Evolutionary conservation across 2,888 invertebrate genomes (phyloP), one percentile per base, ranked within the genome.

Genomic region (Nineta flava): DNA sequence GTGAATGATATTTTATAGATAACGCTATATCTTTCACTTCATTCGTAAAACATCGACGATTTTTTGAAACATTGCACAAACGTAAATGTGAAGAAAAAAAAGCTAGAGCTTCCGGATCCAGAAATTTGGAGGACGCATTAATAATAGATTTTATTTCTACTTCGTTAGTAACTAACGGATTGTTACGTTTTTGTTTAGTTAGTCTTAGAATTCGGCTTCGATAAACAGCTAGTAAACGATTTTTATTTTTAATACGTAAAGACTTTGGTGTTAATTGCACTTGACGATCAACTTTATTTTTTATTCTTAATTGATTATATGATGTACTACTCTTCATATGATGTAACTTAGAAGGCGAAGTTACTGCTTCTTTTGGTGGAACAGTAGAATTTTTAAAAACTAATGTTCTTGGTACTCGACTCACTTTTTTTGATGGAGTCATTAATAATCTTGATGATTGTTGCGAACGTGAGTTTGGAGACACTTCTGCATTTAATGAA

Each of bases 1-100:
- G 38, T 38, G 38, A 38, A 38, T 38, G 38, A 38, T 38, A 38
- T 38, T 38, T 38, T 38, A 38, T 38, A 38, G 38, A 38, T 38
- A 38, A 38, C 15, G 38, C 38, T 38, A 38, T 38, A 15, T 38
- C 38, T 38, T 38, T 38, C 38, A 38, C 38, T 15, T 38, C 38
- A 38, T 38, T 38, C n/a, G n/a, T 38, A 15, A 38, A 38, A 38
- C 38, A 12, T 38, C 38, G n/a, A 38, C 38, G n/a, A 13, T 38
- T 38, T 38, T 38, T 38, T 13, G n/a, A 13, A 13, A 38, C 15
- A 38, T 38, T 38, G 38, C 5, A 38, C 38, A 38, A 38, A 38
- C 38, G 38, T 38, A 38, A 15, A 38, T 38, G 38, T 15, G 38
- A 38, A 13, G 38, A 38, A 38, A 38, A 38, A 38, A 38, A 38